A percentile compares a stretch with the other conserved stretches of the same genome.
Evolutionary conservation across 1,140 invertebrate species (phyloP).

Genomic region (Charaxes varanes): DNA sequence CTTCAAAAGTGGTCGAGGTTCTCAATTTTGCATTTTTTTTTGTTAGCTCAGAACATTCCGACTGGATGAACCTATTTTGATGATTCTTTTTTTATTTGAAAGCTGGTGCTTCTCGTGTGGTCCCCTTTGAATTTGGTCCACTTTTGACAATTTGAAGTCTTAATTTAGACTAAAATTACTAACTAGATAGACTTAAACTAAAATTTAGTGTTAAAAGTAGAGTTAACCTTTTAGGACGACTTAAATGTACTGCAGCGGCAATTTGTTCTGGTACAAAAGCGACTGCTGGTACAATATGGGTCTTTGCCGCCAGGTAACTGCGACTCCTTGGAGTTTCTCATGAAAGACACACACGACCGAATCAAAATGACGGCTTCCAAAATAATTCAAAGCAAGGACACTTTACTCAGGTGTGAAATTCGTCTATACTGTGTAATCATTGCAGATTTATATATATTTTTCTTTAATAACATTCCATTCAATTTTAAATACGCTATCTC

Average conservation of each 20-base stretch:
- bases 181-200: too few relatives aligned
- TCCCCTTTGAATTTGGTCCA: too few relatives aligned
- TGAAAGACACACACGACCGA: conserved; percentile 82
- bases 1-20: too few relatives aligned
- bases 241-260: conserved; percentile 79
- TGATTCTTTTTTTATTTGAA: too few relatives aligned
- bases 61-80: too few relatives aligned
- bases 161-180: too few relatives aligned
- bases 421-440: conserved; percentile 8
- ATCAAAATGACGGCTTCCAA: conserved; percentile 71
- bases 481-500: too few relatives aligned
- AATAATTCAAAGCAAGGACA: conserved; percentile 48
- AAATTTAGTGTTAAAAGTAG: background rate
- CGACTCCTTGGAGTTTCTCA: conserved; percentile 80
- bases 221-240: conserved; percentile 68
- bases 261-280: conserved; percentile 82
- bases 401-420: conserved; percentile 42
- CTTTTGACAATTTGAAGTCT: too few relatives aligned
- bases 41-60: too few relatives aligned
- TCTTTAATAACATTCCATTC: too few relatives aligned
- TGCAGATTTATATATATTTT: background rate
- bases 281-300: conserved; percentile 83
- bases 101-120: too few relatives aligned
- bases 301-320: conserved; percentile 84
- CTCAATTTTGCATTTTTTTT: too few relatives aligned